Conservation (phyloP, 2,888 invertebrate genomes). For the Lasioglossum vierecki region DNA sequence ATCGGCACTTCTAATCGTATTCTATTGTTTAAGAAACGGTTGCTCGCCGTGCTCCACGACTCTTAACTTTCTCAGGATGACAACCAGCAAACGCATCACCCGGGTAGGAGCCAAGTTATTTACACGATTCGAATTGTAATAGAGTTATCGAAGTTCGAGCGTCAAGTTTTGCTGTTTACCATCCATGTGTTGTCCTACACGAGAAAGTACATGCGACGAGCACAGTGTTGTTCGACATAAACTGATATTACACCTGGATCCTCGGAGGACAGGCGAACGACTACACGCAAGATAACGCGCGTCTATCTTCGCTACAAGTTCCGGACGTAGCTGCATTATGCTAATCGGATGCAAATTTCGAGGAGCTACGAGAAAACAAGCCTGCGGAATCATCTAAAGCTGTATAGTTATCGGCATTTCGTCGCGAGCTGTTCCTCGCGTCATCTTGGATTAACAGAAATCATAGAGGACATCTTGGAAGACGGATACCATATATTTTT, state of each 20-base stretch:
- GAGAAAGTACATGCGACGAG: not conserved
- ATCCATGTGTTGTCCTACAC: conserved; percentile 6
- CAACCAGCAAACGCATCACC: not conserved
- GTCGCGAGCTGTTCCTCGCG: conserved; percentile 32
- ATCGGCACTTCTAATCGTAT: not conserved
- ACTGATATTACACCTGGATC: conserved; percentile 52
- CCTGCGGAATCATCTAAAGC: conserved; percentile 40
- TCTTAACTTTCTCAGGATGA: not conserved
- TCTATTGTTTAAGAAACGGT: not conserved
- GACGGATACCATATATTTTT: not conserved
- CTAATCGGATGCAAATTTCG: conserved; percentile 78
- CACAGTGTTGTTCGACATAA: not conserved
- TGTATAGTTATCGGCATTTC: conserved; percentile 57
- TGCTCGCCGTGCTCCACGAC: not conserved
- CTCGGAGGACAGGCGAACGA: conserved; percentile 51
- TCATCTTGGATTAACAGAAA: conserved; percentile 12
- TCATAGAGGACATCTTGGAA: not conserved
- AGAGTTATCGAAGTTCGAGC: not conserved
- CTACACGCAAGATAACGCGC: conserved; percentile 68
- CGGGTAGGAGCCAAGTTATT: not conserved
- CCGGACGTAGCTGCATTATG: conserved; percentile 74
- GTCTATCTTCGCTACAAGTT: conserved; percentile 57
- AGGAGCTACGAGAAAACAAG: conserved; percentile 61
- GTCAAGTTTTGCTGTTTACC: conserved; percentile 11
- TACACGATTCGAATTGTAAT: not conserved